Evolutionary conservation across 2,888 invertebrate species (phyloP), one percentile per base, ranked within the genome.

Genomic region (Unio delphinus): DNA sequence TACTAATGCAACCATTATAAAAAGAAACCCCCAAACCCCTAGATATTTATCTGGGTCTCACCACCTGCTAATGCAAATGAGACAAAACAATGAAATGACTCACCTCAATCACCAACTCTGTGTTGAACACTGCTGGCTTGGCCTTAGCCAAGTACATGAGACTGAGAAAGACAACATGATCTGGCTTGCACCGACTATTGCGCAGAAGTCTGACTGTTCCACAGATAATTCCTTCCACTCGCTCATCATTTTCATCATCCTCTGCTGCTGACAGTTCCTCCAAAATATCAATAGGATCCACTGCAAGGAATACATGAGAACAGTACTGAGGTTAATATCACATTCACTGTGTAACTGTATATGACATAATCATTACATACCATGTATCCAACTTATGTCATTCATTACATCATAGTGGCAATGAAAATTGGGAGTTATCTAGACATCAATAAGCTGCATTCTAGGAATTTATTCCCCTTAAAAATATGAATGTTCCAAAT

Each of bases 131-230:
- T 23, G 93, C 92, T 0, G 96, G 94, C 61, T 94, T 93, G 67
- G 95, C 92, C 90, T 96, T 96, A 0, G 94, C 94, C 28, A 96
- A 89, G 88, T 95, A 94, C 69, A 96, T 92, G 67, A 98, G 91
- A 58, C 94, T 93, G 87, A 95, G 92, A 85, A 94, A 95, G 0
- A 95, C 91, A 56, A 95, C 91, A 45, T 94, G 93, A 82, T 96
- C 96, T 5, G 96, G 95, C 86, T 96, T 97, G 67, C 94, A 93
- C 64, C 95, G 92, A 79, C 95, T 94, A 11, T 92, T 92, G 67
- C 94, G 94, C 3, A 97, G 92, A 0, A 94, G 92, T 83, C 95
- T 95, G 55, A 97, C 94, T n/a, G 95, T 94, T 1, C 97, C 96
- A 80, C 96, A 95, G n/a, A 98, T 91, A 11, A 95, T 92, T 93